These are phyloP conservation scores for Portevinia maculata DNA, from an alignment of 2,888 invertebrate species.

Conservation along the genomic window DNA sequence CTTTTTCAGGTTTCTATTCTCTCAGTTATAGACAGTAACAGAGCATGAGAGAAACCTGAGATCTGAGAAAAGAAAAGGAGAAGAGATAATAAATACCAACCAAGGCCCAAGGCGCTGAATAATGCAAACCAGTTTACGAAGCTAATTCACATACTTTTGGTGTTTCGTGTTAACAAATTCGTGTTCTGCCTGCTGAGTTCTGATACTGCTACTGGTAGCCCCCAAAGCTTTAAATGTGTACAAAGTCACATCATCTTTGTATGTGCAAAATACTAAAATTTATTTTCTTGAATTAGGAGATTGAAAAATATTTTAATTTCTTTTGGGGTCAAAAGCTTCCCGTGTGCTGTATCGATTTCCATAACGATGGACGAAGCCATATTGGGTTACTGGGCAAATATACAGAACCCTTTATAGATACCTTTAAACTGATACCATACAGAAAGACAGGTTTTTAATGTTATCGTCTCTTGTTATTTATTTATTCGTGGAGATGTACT, in stretches of 20 bases:
- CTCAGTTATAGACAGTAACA: conserved; percentile 47
- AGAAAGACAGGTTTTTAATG: conserved; percentile 1
- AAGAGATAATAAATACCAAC: conserved; percentile 31
- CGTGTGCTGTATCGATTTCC: conserved; percentile 55
- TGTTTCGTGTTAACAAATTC: conserved; percentile 44
- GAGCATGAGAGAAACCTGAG: conserved; percentile 60
- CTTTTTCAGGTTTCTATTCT: conserved; percentile 49
- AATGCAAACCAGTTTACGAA: conserved; percentile 64
- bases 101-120: conserved; percentile 47
- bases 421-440: conserved; percentile 15
- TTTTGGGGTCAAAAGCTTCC: conserved; percentile 28
- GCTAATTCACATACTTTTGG: conserved; percentile 44
- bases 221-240: conserved; percentile 26
- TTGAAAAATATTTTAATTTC: conserved; percentile 1
- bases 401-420: not conserved
- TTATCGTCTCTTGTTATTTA: conserved; percentile 22
- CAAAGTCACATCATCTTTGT: not conserved
- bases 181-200: conserved; percentile 35
- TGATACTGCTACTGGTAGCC: too few relatives aligned
- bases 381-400: conserved; percentile 63
- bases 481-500: conserved; percentile 11
- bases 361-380: conserved; percentile 48
- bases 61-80: conserved; percentile 38
- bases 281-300: conserved; percentile 24
- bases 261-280: not conserved